These are phyloP conservation scores for Anniella stebbinsi DNA, from an alignment of 2,797 vertebrate species.

Conservation along the genomic window DNA sequence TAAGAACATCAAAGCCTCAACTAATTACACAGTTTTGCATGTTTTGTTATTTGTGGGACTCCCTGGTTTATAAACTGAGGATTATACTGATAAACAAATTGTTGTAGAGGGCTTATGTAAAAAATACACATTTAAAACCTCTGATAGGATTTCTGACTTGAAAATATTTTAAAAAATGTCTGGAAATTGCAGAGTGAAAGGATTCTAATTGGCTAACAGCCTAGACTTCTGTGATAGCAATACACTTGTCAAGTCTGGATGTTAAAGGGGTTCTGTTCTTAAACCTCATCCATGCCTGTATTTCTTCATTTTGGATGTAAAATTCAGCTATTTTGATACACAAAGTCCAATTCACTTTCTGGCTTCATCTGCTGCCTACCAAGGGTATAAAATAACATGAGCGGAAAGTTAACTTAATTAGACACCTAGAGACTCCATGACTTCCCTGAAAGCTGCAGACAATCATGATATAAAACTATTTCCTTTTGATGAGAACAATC, in stretches of 20 bases:
- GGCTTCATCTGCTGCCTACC: background rate
- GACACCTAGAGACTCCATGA: background rate
- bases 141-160: background rate
- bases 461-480: background rate
- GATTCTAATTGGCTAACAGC: background rate
- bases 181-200: background rate
- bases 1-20: conserved; percentile 61
- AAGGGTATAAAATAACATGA: background rate
- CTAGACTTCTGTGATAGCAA: background rate
- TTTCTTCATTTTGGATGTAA: background rate
- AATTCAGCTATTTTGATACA: background rate
- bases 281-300: background rate
- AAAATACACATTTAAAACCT: background rate
- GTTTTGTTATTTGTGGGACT: conserved; percentile 45
- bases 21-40: conserved; percentile 75
- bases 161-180: background rate
- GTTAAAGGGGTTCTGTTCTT: background rate
- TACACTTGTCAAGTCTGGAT: background rate
- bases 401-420: background rate
- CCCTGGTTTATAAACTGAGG: conserved; percentile 19
- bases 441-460: background rate
- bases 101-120: background rate
- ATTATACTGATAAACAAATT: background rate
- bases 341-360: background rate
- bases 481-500: background rate